Conservation (phyloP, 2,113 vertebrate species). For the Nesogale talazaci region DNA sequence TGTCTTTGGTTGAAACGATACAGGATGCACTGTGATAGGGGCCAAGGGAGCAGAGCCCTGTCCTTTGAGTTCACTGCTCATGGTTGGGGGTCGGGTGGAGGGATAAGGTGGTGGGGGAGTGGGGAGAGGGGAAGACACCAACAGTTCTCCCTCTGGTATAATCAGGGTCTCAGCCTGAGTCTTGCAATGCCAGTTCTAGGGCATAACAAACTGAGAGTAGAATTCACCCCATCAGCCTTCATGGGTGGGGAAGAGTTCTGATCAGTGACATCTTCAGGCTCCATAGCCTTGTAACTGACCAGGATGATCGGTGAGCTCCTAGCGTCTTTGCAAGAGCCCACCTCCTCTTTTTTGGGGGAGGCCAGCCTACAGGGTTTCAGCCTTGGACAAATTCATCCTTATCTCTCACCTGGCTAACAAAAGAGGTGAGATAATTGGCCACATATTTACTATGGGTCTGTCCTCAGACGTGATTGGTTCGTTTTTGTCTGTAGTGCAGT, state of each 20-base stretch:
- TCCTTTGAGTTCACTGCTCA: background rate
- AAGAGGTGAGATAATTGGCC: background rate
- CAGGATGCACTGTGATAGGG: background rate
- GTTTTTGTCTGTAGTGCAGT: background rate
- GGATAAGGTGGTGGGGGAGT: too few species aligned
- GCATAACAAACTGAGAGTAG: background rate
- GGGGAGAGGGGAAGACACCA: background rate
- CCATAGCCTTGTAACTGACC: background rate
- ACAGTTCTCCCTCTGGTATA: background rate
- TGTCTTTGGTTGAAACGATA: background rate
- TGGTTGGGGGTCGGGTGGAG: background rate
- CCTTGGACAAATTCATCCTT: background rate
- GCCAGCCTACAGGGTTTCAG: background rate
- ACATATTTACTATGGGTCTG: background rate
- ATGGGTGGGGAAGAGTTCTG: background rate
- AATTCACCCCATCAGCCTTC: background rate
- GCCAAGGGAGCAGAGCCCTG: background rate
- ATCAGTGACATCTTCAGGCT: background rate
- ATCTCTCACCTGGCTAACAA: background rate
- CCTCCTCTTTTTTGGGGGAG: background rate
- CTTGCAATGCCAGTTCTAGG: background rate
- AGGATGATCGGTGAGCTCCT: background rate
- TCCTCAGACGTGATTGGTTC: background rate
- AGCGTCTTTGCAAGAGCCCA: background rate
- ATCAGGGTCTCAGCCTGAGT: background rate